Evolutionary conservation across 1,140 invertebrate genomes (phyloP), one percentile per base, ranked within the genome.

Genomic region (Thaumetopoea pityocampa): DNA sequence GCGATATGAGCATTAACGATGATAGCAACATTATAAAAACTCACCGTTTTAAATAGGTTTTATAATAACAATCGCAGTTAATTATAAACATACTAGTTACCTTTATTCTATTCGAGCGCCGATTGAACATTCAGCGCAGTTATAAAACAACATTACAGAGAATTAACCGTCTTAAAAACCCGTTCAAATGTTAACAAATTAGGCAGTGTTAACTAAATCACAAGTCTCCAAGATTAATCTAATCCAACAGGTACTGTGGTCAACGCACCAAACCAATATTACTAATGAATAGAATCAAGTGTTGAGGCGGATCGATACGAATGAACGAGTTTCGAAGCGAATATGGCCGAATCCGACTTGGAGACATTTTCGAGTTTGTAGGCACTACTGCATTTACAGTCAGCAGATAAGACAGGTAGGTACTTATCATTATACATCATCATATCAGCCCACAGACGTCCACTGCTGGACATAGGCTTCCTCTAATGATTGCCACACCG

Each of bases 91-190:
- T 35, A 37, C 28, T 18, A 14, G 23, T 40, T 20, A 40, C 36
- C 10, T n/a, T 26, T 23, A 26, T 1, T 17, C 1, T 17, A 17
- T 8, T 22, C 14, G 22, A 20, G 14, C 9, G 4, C 9, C 3
- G 5, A 9, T 23, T 15, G 14, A 26, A 28, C n/a, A 30, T 7
- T 28, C 20, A 20, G 30, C 30, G 12, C n/a, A 23, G 23, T 20
- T 38, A 38, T 24, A 41, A 41, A 43, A 43, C 34, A 43, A 43
- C 40, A 33, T 33, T 17, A 23, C 30, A 43, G n/a, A 50, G 36
- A 28, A 20, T 33, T 42, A 27, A 48, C 43, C 11, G 46, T 48
- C 47, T 59, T 43, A 42, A 18, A 58, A 47, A 56, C 52, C 22
- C n/a, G 29, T 35, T 35, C 23, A 43, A 22, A 7, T 43, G 45